A percentile compares a stretch with the other conserved stretches of the same genome.
Evolutionary conservation across 2,888 invertebrate species (phyloP).

Genomic region (Apantesis nais): DNA sequence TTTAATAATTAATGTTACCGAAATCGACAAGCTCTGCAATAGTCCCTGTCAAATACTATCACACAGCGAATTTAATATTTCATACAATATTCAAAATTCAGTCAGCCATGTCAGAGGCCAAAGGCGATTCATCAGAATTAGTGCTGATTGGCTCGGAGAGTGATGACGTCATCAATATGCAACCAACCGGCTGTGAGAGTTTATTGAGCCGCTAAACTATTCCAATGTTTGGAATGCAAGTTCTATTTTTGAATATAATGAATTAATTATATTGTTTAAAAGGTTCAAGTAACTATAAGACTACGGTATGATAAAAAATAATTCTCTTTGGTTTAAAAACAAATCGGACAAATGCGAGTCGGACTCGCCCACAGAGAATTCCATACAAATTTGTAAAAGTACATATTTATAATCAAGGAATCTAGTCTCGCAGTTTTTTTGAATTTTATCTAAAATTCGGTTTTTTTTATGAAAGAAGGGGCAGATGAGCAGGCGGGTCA

Average conservation of each 20-base stretch:
- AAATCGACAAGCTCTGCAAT: constrained; percentile 35
- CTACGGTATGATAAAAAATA: background rate
- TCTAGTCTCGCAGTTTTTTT: no score
- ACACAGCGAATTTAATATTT: constrained; percentile 54
- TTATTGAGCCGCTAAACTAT: constrained; percentile 45
- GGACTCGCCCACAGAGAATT: no score
- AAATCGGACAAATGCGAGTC: background rate
- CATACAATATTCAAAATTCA: constrained; percentile 62
- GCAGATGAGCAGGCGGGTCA: no score
- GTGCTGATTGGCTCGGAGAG: constrained; percentile 71
- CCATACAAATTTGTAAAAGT: no score
- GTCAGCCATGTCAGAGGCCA: constrained; percentile 52
- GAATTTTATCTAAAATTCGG: no score
- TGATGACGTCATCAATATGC: constrained; percentile 80
- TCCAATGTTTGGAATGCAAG: constrained; percentile 32
- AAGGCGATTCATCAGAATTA: constrained; percentile 76
- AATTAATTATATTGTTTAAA: background rate
- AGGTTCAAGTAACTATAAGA: no score
- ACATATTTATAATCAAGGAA: no score
- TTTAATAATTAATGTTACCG: constrained; percentile 24
- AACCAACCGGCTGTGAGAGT: constrained; percentile 48
- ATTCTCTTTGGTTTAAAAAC: background rate
- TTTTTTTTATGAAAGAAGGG: no score
- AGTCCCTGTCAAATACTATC: constrained; percentile 48
- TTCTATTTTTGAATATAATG: constrained; percentile 11